Conservation (phyloP, 2,797 vertebrate genomes). For the Acanthiza pusilla region DNA sequence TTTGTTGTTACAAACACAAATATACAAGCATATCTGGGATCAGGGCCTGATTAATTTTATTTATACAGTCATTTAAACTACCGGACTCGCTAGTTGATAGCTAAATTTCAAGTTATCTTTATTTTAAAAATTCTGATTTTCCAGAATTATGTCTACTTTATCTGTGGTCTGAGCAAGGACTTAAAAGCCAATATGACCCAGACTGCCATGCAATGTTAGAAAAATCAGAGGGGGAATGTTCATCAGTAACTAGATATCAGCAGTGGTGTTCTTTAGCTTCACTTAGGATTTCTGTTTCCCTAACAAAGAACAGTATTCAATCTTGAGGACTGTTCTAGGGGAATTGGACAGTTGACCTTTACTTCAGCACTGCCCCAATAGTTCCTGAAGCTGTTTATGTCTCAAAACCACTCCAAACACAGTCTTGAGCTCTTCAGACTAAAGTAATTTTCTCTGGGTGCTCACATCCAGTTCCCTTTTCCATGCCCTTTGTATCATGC, state of each 20-base stretch:
- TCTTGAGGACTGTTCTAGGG: not conserved
- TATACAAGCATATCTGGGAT: not conserved
- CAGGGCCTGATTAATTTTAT: not conserved
- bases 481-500: not conserved
- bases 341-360: not conserved
- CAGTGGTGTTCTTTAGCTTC: not conserved
- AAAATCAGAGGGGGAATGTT: not conserved
- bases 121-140: not conserved
- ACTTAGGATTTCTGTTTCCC: not conserved
- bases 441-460: conserved; percentile 58
- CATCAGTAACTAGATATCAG: not conserved
- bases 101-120: not conserved
- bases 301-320: not conserved
- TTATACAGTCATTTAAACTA: not conserved
- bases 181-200: not conserved
- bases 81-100: not conserved
- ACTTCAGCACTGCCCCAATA: not conserved
- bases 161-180: not conserved
- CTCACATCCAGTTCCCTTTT: conserved; percentile 12
- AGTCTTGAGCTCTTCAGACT: not conserved
- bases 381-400: conserved; percentile 1
- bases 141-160: not conserved
- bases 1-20: not conserved
- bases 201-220: not conserved
- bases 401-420: not conserved